A percentile compares a stretch with the other conserved stretches of the same genome.
phyloP scores from a whole-genome alignment of 92 coral and sea anemone genomes.

The Porites divaricata region DNA sequence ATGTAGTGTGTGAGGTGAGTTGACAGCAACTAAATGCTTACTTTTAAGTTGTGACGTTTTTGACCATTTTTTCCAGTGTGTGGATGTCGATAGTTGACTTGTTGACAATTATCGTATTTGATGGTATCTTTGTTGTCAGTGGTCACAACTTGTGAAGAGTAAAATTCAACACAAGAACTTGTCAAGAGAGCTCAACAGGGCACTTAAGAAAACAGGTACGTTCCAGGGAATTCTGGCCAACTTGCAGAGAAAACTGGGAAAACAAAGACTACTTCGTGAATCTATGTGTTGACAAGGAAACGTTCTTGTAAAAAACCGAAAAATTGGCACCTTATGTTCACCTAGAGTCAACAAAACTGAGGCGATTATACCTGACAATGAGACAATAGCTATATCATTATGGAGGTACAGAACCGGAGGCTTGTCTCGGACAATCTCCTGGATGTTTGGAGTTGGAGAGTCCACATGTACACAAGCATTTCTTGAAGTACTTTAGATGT shows the following conservation, averaged over 20 bases:
- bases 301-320: constrained; percentile 36
- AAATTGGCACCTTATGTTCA: constrained; percentile 38
- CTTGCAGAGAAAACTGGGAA: constrained; percentile 44
- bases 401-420: constrained; percentile 42
- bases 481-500: constrained; percentile 47
- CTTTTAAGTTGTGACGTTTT: too few relatives aligned
- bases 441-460: constrained; percentile 62
- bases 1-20: too few relatives aligned
- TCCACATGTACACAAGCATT: constrained; percentile 49
- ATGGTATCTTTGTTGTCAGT: neutral
- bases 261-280: constrained; percentile 33
- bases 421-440: constrained; percentile 30
- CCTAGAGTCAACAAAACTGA: constrained; percentile 40
- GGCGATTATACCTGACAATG: constrained; percentile 38
- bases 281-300: constrained; percentile 46
- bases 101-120: too few relatives aligned
- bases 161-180: too few relatives aligned
- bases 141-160: too few relatives aligned
- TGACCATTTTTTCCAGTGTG: too few relatives aligned
- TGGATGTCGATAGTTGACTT: too few relatives aligned
- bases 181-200: too few relatives aligned
- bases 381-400: constrained; percentile 44
- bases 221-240: constrained; percentile 48
- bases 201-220: constrained; percentile 14
- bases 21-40: too few relatives aligned